phyloP scores from a whole-genome alignment of 2,888 invertebrate species.

The Cinara cedri region DNA sequence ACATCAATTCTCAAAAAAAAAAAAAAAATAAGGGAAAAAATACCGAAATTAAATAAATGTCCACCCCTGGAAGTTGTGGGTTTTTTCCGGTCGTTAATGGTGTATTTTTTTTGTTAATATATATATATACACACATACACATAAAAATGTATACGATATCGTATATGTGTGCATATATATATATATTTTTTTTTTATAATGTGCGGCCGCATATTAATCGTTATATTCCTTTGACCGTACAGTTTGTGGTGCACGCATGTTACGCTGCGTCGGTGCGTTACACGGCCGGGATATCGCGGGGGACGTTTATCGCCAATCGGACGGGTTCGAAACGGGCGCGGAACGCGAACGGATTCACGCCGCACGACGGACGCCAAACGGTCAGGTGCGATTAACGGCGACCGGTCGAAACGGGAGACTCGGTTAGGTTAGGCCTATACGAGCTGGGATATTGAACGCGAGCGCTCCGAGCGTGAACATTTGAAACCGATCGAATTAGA shows the following conservation, averaged over 20 bases:
- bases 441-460: too few relatives aligned
- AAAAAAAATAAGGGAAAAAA: slow-evolving; percentile 36
- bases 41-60: slow-evolving; percentile 56
- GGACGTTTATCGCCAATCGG: background rate
- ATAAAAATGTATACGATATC: too few relatives aligned
- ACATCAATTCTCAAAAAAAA: slow-evolving; percentile 54
- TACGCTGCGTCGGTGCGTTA: background rate
- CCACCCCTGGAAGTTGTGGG: slow-evolving; percentile 52
- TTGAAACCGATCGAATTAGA: too few relatives aligned
- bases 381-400: background rate
- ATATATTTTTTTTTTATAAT: slow-evolving; percentile 7
- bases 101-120: slow-evolving; percentile 35
- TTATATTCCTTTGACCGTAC: slow-evolving; percentile 27
- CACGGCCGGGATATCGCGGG: too few relatives aligned
- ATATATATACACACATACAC: too few relatives aligned
- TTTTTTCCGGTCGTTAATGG: slow-evolving; percentile 46
- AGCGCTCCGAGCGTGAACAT: too few relatives aligned
- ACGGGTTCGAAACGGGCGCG: background rate
- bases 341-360: background rate
- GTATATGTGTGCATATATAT: too few relatives aligned
- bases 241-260: background rate
- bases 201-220: slow-evolving; percentile 42
- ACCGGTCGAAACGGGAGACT: too few relatives aligned
- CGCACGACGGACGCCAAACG: background rate
- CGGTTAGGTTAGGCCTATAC: too few relatives aligned